Conservation (phyloP, 1,140 invertebrate species). For the Drosophila micromelanica region DNA sequence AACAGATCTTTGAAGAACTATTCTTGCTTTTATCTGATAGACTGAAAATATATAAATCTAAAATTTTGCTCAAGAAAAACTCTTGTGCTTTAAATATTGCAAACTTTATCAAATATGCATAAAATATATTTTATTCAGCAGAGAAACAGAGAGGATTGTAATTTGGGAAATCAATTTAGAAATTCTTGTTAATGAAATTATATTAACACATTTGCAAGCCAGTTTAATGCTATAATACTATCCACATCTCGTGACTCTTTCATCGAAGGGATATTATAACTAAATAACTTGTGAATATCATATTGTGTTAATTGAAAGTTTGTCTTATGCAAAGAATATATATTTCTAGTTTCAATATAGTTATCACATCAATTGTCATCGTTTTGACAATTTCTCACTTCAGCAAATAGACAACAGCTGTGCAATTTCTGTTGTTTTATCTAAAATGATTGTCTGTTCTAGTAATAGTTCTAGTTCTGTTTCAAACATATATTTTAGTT, state of each 20-base stretch:
- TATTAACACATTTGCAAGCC: conserved; percentile 18
- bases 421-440: conserved; percentile 17
- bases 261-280: background rate
- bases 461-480: background rate
- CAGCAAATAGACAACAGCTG: conserved; percentile 25
- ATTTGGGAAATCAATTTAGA: conserved; percentile 6
- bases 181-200: conserved; percentile 8
- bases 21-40: too few species aligned
- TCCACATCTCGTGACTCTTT: conserved; percentile 1
- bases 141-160: background rate
- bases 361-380: conserved; percentile 1
- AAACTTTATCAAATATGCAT: too few species aligned
- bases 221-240: background rate
- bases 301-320: background rate
- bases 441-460: background rate
- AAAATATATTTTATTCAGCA: background rate
- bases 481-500: conserved; percentile 1
- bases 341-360: background rate
- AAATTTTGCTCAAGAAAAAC: too few species aligned
- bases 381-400: conserved; percentile 21
- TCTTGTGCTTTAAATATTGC: too few species aligned
- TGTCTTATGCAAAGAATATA: background rate
- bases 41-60: too few species aligned
- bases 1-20: too few species aligned
- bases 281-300: background rate